A percentile compares a stretch with the other conserved stretches of the same genome.
phyloP scores from a whole-genome alignment of 2,888 invertebrate genomes.

The Tipula vernalis region DNA sequence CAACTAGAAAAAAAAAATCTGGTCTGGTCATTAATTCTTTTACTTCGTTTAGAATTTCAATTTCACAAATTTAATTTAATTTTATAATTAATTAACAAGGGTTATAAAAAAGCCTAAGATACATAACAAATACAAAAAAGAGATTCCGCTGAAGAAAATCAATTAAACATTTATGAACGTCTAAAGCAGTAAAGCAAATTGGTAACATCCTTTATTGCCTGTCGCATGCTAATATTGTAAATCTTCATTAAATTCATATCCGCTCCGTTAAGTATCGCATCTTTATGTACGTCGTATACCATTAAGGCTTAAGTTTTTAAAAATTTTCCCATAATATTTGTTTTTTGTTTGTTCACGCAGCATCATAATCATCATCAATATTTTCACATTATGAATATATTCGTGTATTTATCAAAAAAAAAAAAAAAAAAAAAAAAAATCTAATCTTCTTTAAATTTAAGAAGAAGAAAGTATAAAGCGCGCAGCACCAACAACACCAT shows the following conservation, averaged over 20 bases:
- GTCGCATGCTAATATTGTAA: neutral
- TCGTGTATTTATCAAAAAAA: neutral
- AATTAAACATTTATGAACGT: no score
- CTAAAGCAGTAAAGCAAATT: neutral
- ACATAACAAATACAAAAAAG: no score
- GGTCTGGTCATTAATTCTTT: no score
- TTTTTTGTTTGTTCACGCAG: neutral
- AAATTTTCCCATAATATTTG: neutral
- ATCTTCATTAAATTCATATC: neutral
- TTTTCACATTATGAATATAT: neutral
- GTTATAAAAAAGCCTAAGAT: no score
- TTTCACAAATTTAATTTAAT: no score
- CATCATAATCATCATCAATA: neutral
- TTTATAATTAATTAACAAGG: no score
- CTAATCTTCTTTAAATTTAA: neutral
- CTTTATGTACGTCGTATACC: neutral
- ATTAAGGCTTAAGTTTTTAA: neutral
- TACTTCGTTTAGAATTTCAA: no score
- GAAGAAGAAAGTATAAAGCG: neutral
- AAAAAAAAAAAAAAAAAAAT: neutral
- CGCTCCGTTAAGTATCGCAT: neutral
- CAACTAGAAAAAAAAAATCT: no score
- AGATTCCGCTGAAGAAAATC: no score
- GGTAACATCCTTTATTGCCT: neutral
- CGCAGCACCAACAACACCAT: neutral